Evolutionary conservation across 2,888 invertebrate species (phyloP).

Genomic region (Chaitophorus viminalis): DNA sequence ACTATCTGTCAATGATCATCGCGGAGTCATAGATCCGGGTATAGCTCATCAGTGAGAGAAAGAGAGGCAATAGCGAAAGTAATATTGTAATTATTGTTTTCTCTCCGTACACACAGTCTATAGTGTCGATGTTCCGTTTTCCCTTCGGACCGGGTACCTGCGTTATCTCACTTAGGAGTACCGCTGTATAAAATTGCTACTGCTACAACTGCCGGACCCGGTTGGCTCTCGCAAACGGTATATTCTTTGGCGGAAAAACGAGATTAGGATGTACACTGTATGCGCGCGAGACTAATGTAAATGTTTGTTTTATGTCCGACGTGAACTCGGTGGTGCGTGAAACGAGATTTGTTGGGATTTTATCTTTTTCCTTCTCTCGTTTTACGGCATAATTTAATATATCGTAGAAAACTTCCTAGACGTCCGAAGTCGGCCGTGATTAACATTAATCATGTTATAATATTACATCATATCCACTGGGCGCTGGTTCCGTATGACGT

Average conservation of each 20-base stretch:
- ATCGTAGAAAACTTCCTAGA: background rate
- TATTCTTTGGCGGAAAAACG: background rate
- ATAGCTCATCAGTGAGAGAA: too few relatives aligned
- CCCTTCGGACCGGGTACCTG: background rate
- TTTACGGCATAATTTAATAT: too few relatives aligned
- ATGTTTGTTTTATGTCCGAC: conserved; percentile 30
- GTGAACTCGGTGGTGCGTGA: background rate
- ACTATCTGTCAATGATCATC: conserved; percentile 10
- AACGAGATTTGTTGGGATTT: conserved; percentile 23
- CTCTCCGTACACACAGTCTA: background rate
- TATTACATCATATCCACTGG: too few relatives aligned
- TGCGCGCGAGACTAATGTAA: background rate
- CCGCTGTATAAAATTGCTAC: background rate
- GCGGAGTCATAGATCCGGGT: background rate
- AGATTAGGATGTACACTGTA: background rate
- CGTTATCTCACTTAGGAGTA: too few relatives aligned
- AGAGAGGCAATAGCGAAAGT: background rate
- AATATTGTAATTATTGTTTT: conserved; percentile 39
- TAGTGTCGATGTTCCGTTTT: background rate
- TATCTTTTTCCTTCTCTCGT: too few relatives aligned
- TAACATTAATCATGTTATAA: background rate
- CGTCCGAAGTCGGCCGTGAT: conserved; percentile 8
- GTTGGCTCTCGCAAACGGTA: background rate
- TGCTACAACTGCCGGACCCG: background rate
- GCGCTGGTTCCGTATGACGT: too few relatives aligned